Evolutionary conservation across 1,140 invertebrate species (phyloP).

Genomic region (Choristoneura fumiferana): DNA sequence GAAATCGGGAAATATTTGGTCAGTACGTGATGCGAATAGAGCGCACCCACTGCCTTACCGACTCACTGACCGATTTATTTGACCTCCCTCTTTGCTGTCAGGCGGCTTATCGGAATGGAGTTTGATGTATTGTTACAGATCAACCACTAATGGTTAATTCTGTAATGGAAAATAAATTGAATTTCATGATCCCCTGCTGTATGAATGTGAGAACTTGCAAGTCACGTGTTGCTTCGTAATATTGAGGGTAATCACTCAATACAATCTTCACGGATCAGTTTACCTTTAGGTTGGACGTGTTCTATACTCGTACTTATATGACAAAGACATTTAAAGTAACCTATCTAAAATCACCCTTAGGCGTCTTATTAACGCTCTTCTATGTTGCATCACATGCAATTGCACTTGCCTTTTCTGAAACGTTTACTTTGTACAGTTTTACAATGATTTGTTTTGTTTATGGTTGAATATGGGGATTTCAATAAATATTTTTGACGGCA

Average conservation of each 20-base stretch:
- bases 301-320: too few species aligned
- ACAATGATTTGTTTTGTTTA: too few species aligned
- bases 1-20: slow-evolving; percentile 30
- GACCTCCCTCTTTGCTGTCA: slow-evolving; percentile 5
- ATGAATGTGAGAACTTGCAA: not conserved
- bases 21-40: slow-evolving; percentile 25
- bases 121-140: slow-evolving; percentile 11
- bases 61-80: slow-evolving; percentile 3
- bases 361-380: too few species aligned
- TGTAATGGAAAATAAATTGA: slow-evolving; percentile 18
- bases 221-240: not conserved
- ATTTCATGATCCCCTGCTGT: not conserved
- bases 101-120: not conserved
- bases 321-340: too few species aligned
- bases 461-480: too few species aligned
- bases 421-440: too few species aligned
- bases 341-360: too few species aligned
- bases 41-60: not conserved
- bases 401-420: too few species aligned
- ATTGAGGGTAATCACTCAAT: not conserved
- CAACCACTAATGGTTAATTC: slow-evolving; percentile 16
- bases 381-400: too few species aligned
- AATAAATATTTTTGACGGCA: too few species aligned
- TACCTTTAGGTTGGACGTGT: too few species aligned
- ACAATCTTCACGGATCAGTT: too few species aligned